Conservation (phyloP, 2,113 vertebrate genomes). For the Poecile atricapillus region DNA sequence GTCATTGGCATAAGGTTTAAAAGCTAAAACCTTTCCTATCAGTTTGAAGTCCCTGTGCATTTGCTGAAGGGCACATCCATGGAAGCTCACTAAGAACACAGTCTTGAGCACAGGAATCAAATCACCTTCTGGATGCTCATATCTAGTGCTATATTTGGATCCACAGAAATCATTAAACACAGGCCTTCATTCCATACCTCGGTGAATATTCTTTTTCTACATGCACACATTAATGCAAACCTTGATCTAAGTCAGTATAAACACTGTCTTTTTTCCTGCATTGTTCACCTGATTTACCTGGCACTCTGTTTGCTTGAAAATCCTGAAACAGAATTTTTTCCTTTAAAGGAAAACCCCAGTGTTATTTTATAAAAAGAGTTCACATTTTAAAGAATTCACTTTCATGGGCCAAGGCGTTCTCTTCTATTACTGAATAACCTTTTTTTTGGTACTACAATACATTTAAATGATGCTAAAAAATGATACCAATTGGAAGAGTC, state of each 20-base stretch:
- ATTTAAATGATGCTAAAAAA: neutral
- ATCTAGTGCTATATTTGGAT: neutral
- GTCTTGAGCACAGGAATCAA: neutral
- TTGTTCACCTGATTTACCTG: neutral
- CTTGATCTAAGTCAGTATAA: neutral
- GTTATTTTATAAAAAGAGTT: neutral
- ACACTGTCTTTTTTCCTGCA: neutral
- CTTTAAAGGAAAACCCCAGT: neutral
- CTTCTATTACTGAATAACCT: neutral
- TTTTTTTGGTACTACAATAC: neutral
- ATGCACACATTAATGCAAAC: neutral
- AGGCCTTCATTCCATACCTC: neutral
- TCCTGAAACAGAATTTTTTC: neutral
- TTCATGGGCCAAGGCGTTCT: neutral
- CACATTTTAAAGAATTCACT: neutral
- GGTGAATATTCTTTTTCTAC: neutral
- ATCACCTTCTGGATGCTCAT: neutral
- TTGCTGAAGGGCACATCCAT: neutral
- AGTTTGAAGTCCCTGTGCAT: neutral
- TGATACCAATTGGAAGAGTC: neutral
- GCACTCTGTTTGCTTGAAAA: neutral
- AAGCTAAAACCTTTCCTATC: neutral
- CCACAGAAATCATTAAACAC: neutral
- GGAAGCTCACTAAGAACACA: neutral
- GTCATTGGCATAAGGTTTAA: neutral